These are phyloP conservation scores for Camptogramma bilineatum DNA, from an alignment of 2,888 invertebrate genomes.

Conservation along the genomic window DNA sequence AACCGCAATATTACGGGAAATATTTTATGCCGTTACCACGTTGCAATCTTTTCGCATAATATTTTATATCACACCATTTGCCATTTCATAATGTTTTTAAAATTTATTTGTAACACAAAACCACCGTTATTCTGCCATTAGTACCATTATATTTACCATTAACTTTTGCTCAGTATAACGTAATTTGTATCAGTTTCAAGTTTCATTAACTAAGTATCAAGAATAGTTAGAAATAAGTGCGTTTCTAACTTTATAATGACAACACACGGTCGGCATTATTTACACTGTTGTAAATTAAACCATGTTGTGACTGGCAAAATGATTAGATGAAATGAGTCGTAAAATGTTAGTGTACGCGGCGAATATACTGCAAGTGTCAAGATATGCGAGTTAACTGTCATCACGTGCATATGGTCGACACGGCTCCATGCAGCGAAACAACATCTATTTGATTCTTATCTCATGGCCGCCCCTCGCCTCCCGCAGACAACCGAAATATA, in stretches of 20 bases:
- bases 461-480: slow-evolving; percentile 60
- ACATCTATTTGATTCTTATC: slow-evolving; percentile 86
- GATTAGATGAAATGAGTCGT: slow-evolving; percentile 31
- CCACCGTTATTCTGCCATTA: slow-evolving; percentile 16
- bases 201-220: slow-evolving; percentile 31
- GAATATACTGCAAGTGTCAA: slow-evolving; percentile 68
- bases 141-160: slow-evolving; percentile 37
- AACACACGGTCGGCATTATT: slow-evolving; percentile 26
- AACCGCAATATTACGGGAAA: slow-evolving; percentile 73
- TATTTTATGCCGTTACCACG: slow-evolving; percentile 68
- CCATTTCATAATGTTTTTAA: slow-evolving; percentile 57
- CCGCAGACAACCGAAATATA: slow-evolving; percentile 73
- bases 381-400: slow-evolving; percentile 70
- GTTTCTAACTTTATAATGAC: slow-evolving; percentile 27
- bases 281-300: slow-evolving; percentile 28
- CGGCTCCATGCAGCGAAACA: slow-evolving; percentile 80
- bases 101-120: slow-evolving; percentile 58
- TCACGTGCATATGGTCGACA: slow-evolving; percentile 77
- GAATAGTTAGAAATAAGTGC: slow-evolving; percentile 28
- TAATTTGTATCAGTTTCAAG: slow-evolving; percentile 28
- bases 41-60: slow-evolving; percentile 59
- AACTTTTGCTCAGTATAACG: slow-evolving; percentile 35
- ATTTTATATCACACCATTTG: slow-evolving; percentile 61
- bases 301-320: slow-evolving; percentile 29
- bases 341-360: slow-evolving; percentile 36